These are phyloP conservation scores for Tricholauxania praeusta DNA, from an alignment of 2,888 invertebrate species.

Conservation along the genomic window DNA sequence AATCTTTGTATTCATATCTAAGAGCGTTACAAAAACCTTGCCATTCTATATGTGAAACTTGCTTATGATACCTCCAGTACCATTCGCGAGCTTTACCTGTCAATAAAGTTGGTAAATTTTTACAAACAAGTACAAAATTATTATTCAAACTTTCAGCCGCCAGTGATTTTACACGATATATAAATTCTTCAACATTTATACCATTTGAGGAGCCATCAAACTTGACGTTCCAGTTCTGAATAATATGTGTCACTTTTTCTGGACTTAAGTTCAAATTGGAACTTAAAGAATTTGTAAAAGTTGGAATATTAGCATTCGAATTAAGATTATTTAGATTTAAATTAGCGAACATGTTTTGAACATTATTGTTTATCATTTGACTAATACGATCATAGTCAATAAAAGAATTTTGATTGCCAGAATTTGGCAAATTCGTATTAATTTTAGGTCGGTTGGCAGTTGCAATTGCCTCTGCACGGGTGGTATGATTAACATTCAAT, in stretches of 20 bases:
- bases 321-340: too few species aligned
- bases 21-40: constrained; percentile 31
- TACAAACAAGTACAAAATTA: constrained; percentile 33
- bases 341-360: too few species aligned
- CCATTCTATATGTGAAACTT: constrained; percentile 26
- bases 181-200: constrained; percentile 38
- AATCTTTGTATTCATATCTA: constrained; percentile 32
- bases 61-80: constrained; percentile 37
- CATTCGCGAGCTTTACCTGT: constrained; percentile 36
- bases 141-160: constrained; percentile 37
- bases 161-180: constrained; percentile 31
- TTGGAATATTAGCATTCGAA: too few species aligned
- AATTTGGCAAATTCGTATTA: too few species aligned
- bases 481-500: too few species aligned
- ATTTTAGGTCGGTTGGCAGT: too few species aligned
- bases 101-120: constrained; percentile 33
- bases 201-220: constrained; percentile 38
- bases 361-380: too few species aligned
- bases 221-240: constrained; percentile 39
- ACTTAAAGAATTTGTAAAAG: too few species aligned
- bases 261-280: neutral
- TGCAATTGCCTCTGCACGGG: too few species aligned
- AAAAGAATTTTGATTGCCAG: too few species aligned
- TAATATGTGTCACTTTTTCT: constrained; percentile 34
- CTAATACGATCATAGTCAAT: too few species aligned